Base-by-base conservation (phyloP, 2,797 vertebrate species). In the Podargus strigoides region DNA sequence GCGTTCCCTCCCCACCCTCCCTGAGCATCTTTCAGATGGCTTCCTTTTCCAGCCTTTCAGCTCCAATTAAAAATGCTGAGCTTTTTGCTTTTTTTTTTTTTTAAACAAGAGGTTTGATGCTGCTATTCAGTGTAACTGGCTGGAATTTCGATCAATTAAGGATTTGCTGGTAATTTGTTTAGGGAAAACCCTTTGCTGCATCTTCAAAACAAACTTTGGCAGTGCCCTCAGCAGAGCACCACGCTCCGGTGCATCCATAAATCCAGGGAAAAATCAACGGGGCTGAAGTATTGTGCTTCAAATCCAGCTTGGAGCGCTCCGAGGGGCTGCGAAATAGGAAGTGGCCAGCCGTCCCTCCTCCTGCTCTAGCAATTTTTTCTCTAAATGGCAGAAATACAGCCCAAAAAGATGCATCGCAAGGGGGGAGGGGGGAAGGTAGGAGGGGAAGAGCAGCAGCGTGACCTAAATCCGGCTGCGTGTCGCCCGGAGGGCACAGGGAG, bases 1-100 rank as follows among this genome's bases (percentile, higher is more conserved):
- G 92, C 1, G 1, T 67, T 93, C 68, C 62, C 64, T 90, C 83
- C 67, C 84, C 83, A 47, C 44, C 67, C 83, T 93, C 86, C 37
- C n/a, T n/a, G 53, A 85, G 77, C 86, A 79, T 91, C 94, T 92
- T 89, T 96, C 86, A 90, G 67, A 93, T 79, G 77, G 88, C 86
- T 96, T 91, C 26, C 1, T 90, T 94, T 91, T 85, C 83, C 90
- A 89, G 90, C 90, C 74, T 95, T 95, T 95, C 90, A 95, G 86
- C 86, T 92, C 84, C 90, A 93, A 74, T 94, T 90, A 92, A 91
- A 96, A 91, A 49, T 0, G 16, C 81, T 84, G 80, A 84, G 92
- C 53, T 28, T 7, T 39, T 67, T 24, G 16, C 15, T 63, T 53
- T 46, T 73, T 60, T 58, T 42, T 27, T 26, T 22, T 52, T 46